phyloP scores from a whole-genome alignment of 2,888 invertebrate genomes.

The Perithous albicinctus region DNA sequence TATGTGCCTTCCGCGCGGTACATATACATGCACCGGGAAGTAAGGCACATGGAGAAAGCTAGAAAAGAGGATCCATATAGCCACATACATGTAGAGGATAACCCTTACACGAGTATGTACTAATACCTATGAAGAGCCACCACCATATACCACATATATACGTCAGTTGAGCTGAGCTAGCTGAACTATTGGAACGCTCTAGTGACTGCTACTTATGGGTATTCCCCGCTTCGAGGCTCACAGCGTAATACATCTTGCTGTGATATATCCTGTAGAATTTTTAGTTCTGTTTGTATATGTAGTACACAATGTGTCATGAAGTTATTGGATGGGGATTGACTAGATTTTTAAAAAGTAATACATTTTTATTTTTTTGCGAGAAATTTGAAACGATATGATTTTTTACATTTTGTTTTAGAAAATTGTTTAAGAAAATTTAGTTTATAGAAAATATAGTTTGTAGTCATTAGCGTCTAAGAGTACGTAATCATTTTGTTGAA shows the following conservation, averaged over 20 bases:
- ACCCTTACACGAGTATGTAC: not conserved
- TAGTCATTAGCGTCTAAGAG: not conserved
- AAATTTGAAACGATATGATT: too few species aligned
- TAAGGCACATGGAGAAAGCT: not conserved
- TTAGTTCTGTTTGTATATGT: not conserved
- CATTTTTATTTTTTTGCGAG: not conserved
- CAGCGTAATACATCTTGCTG: not conserved
- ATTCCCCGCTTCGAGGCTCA: slow-evolving; percentile 7
- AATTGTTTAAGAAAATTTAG: too few species aligned
- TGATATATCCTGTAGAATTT: not conserved
- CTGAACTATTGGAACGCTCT: slow-evolving; percentile 2
- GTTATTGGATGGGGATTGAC: not conserved
- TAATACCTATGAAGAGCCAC: not conserved
- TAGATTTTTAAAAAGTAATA: not conserved
- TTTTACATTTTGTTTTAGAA: too few species aligned
- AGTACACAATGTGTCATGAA: not conserved
- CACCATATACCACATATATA: not conserved
- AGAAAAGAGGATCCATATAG: not conserved
- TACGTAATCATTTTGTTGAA: not conserved
- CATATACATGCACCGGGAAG: not conserved
- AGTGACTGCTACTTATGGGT: not conserved
- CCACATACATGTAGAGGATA: not conserved
- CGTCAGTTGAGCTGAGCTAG: not conserved
- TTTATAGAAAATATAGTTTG: too few species aligned
- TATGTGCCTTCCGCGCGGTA: not conserved